A percentile compares a stretch with the other conserved stretches of the same genome.
These are phyloP conservation scores for Cebus imitator DNA, from an alignment of 2,113 vertebrate species.

Conservation along the genomic window DNA sequence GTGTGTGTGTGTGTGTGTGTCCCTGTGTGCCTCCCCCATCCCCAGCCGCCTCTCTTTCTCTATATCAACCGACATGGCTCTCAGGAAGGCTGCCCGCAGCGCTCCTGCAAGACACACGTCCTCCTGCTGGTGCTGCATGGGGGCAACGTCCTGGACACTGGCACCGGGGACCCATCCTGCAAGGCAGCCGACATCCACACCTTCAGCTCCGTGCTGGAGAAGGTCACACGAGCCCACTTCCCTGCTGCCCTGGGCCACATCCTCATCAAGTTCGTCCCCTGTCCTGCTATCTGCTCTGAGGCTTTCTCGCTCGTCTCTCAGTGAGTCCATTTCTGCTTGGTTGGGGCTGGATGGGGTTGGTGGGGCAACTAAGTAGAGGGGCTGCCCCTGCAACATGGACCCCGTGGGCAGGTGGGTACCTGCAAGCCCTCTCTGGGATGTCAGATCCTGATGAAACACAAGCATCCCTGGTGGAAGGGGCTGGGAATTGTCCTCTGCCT, in stretches of 20 bases:
- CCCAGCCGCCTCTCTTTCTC: not conserved
- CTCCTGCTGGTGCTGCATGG: constrained; percentile 95
- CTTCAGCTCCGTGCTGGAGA: constrained; percentile 93
- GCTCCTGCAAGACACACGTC: constrained; percentile 92
- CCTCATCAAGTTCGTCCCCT: constrained; percentile 93
- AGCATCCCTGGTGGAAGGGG: not conserved
- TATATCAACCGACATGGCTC: not conserved
- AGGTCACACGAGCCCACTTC: constrained; percentile 93
- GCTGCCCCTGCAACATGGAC: not conserved
- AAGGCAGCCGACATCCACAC: constrained; percentile 93
- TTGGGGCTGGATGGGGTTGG: no score
- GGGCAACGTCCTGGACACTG: constrained; percentile 94
- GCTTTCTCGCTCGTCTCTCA: constrained; percentile 97
- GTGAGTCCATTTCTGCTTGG: constrained; percentile 84
- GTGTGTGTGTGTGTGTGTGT: not conserved
- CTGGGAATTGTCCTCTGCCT: not conserved
- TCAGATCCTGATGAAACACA: fast-evolving
- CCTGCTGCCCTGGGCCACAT: constrained; percentile 92
- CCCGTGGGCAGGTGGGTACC: not conserved
- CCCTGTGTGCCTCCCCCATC: not conserved
- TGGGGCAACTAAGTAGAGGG: not conserved
- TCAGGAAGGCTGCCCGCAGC: constrained; percentile 84
- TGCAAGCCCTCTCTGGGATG: no score
- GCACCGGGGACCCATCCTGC: constrained; percentile 89
- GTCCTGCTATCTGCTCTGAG: constrained; percentile 95